These are phyloP conservation scores for Suncus etruscus DNA, from an alignment of 2,113 vertebrate species.

Conservation along the genomic window DNA sequence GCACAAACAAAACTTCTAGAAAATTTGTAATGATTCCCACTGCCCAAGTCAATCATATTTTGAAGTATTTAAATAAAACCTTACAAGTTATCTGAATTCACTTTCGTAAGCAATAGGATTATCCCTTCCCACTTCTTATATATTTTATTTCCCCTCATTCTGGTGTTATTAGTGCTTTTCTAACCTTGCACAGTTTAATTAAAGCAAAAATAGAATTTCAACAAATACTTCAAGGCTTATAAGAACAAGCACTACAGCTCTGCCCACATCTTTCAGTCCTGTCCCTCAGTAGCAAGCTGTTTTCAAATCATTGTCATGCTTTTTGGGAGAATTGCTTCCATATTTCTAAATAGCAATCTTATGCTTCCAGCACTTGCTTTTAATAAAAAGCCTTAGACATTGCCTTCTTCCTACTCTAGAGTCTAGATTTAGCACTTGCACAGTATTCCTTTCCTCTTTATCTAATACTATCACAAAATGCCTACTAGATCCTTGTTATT, in stretches of 20 bases:
- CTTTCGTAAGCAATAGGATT: conserved; percentile 12
- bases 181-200: neutral
- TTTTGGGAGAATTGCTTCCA: neutral
- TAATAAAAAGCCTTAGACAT: neutral
- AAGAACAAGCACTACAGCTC: neutral
- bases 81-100: neutral
- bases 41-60: neutral
- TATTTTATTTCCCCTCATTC: conserved; percentile 7
- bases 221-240: neutral
- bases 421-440: neutral
- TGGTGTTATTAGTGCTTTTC: conserved; percentile 44
- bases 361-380: neutral
- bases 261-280: neutral
- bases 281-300: neutral
- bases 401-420: neutral
- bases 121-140: neutral
- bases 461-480: neutral
- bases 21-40: conserved; percentile 5
- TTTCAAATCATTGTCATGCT: neutral
- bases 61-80: conserved; percentile 16
- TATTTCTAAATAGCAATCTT: conserved; percentile 9
- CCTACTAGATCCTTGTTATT: neutral
- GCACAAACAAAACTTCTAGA: neutral
- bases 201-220: neutral
- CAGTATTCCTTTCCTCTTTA: neutral